Percentiles rank a stretch among this genome's conserved stretches.
These are phyloP conservation scores for Diabrotica virgifera DNA, from an alignment of 1,140 invertebrate genomes.

Conservation along the genomic window DNA sequence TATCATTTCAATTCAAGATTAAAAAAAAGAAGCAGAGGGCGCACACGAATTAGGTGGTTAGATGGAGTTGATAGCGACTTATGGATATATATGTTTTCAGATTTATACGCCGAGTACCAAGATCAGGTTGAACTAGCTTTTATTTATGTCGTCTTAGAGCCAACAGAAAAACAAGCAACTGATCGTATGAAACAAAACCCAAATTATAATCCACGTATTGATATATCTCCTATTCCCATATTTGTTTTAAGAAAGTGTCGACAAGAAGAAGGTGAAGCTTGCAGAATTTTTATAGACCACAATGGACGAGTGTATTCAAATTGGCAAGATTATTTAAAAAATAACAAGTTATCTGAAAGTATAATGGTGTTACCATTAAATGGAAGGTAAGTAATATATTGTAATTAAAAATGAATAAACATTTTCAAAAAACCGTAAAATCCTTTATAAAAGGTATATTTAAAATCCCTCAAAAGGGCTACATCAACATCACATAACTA, in stretches of 20 bases:
- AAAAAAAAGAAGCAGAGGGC: too few relatives aligned
- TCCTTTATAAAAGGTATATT: too few relatives aligned
- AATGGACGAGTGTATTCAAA: slow-evolving; percentile 41
- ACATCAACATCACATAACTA: too few relatives aligned
- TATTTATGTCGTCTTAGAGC: slow-evolving; percentile 39
- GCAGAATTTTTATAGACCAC: slow-evolving; percentile 45
- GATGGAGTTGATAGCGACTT: too few relatives aligned
- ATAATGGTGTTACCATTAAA: slow-evolving; percentile 44
- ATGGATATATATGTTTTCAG: slow-evolving; percentile 29
- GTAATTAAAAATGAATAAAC: too few relatives aligned
- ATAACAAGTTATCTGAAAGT: slow-evolving; percentile 45
- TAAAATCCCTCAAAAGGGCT: too few relatives aligned
- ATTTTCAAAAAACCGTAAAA: too few relatives aligned
- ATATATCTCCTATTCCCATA: slow-evolving; percentile 37
- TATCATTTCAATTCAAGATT: too few relatives aligned
- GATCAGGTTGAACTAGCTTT: slow-evolving; percentile 36
- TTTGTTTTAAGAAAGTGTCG: slow-evolving; percentile 43
- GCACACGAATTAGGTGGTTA: too few relatives aligned
- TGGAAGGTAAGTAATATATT: slow-evolving; percentile 30
- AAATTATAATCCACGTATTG: slow-evolving; percentile 36
- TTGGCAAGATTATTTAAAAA: slow-evolving; percentile 43
- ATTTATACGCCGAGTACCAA: slow-evolving; percentile 33
- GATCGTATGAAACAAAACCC: slow-evolving; percentile 28
- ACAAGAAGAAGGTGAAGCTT: slow-evolving; percentile 30
- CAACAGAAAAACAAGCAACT: slow-evolving; percentile 37